Evolutionary conservation across 2,888 invertebrate species (phyloP).

Genomic region (Pristionchus entomophagus): DNA sequence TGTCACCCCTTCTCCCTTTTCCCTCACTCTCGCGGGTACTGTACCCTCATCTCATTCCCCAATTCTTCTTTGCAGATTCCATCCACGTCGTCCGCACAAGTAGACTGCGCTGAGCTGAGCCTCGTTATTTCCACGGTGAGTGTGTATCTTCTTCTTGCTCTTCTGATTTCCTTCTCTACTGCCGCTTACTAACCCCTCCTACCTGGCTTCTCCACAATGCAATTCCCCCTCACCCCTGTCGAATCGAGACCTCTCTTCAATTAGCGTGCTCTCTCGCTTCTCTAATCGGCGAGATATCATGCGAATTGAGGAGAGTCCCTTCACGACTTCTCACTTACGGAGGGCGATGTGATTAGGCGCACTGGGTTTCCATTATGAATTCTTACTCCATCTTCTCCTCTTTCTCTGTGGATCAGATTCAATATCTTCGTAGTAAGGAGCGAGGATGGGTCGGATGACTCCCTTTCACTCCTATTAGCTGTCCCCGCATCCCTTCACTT

Average conservation of each 20-base stretch:
- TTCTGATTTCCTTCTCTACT: background rate
- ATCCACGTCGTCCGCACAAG: background rate
- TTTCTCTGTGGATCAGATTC: slow-evolving; percentile 39
- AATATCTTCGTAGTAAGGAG: slow-evolving; percentile 28
- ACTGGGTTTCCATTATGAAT: slow-evolving; percentile 33
- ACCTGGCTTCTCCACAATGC: slow-evolving; percentile 33
- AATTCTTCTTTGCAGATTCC: slow-evolving; percentile 28
- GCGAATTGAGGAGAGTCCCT: no score
- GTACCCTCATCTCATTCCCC: background rate
- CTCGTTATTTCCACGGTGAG: slow-evolving; percentile 3
- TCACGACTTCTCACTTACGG: slow-evolving; percentile 30
- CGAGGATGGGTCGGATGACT: slow-evolving; percentile 34
- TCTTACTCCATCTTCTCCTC: slow-evolving; percentile 31
- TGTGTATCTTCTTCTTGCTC: background rate
- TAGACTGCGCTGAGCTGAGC: background rate
- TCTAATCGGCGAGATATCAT: no score
- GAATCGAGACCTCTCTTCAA: no score
- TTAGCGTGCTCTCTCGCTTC: no score
- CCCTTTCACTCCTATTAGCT: slow-evolving; percentile 18
- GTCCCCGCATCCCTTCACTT: background rate
- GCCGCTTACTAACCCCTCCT: background rate
- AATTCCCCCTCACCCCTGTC: background rate
- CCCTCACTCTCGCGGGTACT: slow-evolving; percentile 1
- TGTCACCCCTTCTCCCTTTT: slow-evolving; percentile 17
- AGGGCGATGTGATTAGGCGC: background rate